Percentiles rank a stretch among this genome's conserved stretches.
Evolutionary conservation across 92 coral and sea anemone species (phyloP).

Genomic region (Metridium senile): DNA sequence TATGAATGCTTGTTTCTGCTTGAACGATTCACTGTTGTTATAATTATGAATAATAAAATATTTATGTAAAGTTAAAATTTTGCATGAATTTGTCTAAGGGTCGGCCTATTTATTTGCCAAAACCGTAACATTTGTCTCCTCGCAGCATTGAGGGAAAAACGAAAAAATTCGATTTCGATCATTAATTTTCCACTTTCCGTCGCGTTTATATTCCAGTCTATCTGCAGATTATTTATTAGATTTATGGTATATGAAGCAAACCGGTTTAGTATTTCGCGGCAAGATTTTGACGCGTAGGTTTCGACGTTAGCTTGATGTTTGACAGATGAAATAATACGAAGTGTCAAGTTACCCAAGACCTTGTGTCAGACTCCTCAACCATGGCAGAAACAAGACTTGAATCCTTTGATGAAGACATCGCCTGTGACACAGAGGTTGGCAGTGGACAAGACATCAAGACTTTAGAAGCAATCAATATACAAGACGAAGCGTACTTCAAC

Average conservation of each 20-base stretch:
- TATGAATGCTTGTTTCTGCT: background rate
- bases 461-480: constrained; percentile 52
- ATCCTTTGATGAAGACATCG: constrained; percentile 17
- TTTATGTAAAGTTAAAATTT: constrained; percentile 7
- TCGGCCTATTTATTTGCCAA: background rate
- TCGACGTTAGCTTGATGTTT: background rate
- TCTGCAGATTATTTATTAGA: background rate
- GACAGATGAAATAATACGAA: background rate
- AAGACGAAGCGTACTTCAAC: constrained; percentile 76
- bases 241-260: background rate
- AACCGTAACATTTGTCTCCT: background rate
- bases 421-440: constrained; percentile 17
- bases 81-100: background rate
- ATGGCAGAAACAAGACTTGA: constrained; percentile 16
- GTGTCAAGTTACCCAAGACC: background rate
- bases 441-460: constrained; percentile 27
- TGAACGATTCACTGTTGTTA: background rate
- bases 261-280: too few species aligned
- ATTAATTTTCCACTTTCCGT: too few species aligned
- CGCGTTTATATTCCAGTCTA: too few species aligned
- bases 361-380: background rate
- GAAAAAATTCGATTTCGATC: background rate
- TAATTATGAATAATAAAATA: constrained; percentile 8
- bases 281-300: too few species aligned
- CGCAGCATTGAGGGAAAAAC: background rate